Conservation (phyloP, 1,140 invertebrate species). For the Aphaenogaster ashmeadi region DNA sequence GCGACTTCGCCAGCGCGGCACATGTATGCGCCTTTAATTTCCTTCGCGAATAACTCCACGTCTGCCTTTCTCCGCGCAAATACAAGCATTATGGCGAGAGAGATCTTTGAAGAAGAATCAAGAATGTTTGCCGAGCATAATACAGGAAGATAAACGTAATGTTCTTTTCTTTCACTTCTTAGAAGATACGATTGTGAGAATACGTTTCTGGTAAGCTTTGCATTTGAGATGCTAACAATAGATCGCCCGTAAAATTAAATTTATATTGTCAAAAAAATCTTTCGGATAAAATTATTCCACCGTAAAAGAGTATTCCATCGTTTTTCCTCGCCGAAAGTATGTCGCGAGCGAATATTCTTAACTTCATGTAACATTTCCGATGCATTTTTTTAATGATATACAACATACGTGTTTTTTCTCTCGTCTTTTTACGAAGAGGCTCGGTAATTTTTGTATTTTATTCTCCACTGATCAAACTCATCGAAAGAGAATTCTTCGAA, state of each 20-base stretch:
- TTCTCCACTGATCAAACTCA: background rate
- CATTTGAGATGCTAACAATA: background rate
- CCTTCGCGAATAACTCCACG: conserved; percentile 6
- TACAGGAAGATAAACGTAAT: background rate
- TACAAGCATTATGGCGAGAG: conserved; percentile 16
- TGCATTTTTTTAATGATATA: too few relatives aligned
- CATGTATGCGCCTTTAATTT: conserved; percentile 52
- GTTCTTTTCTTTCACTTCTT: background rate
- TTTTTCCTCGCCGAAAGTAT: background rate
- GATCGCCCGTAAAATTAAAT: background rate
- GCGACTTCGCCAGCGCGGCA: conserved; percentile 27
- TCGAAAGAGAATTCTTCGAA: background rate
- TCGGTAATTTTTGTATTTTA: background rate
- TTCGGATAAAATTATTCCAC: background rate
- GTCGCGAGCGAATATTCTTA: background rate
- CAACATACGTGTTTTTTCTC: background rate
- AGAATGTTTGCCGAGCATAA: background rate
- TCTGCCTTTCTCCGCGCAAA: conserved; percentile 39
- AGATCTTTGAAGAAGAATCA: background rate
- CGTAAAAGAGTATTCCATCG: background rate
- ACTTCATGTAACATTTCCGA: background rate
- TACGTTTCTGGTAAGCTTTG: background rate
- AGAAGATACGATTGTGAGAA: background rate
- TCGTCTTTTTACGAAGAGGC: background rate
- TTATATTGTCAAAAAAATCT: background rate